Conservation (phyloP, 2,113 vertebrate genomes). For the Butorides virescens region DNA sequence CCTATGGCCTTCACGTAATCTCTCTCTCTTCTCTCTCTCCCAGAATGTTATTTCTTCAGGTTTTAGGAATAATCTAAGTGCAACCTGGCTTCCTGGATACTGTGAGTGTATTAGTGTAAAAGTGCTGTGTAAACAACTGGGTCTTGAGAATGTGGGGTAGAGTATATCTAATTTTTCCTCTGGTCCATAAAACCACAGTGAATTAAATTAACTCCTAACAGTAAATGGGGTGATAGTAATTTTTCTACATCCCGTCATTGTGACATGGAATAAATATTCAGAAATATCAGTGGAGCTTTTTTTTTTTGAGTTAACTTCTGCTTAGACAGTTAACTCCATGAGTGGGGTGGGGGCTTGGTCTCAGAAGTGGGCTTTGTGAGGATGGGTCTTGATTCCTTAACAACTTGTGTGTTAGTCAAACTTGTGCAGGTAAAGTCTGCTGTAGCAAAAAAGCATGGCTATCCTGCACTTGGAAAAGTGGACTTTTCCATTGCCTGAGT, state of each 20-base stretch:
- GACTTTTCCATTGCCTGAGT: neutral
- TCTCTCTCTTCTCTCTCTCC: neutral
- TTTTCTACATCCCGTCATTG: neutral
- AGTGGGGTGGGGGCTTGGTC: neutral
- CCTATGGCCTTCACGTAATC: fast-evolving
- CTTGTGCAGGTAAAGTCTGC: neutral
- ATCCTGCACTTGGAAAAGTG: neutral
- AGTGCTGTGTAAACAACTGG: neutral
- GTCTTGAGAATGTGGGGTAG: neutral
- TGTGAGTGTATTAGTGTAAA: neutral
- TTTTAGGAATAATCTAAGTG: neutral
- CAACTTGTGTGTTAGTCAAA: neutral
- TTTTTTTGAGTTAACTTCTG: neutral
- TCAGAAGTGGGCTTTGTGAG: neutral
- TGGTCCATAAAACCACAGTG: neutral
- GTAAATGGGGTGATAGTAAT: neutral
- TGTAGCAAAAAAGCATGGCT: neutral
- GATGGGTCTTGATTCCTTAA: neutral
- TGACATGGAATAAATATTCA: neutral
- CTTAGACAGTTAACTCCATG: neutral
- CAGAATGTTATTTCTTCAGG: neutral
- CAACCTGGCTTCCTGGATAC: neutral
- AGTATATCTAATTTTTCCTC: neutral
- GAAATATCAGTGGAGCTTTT: neutral
- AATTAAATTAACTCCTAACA: neutral